Evolutionary conservation across 35 echinoderm and acorn worm species (phyloP).

Genomic region (Holothuria glaberrima): DNA sequence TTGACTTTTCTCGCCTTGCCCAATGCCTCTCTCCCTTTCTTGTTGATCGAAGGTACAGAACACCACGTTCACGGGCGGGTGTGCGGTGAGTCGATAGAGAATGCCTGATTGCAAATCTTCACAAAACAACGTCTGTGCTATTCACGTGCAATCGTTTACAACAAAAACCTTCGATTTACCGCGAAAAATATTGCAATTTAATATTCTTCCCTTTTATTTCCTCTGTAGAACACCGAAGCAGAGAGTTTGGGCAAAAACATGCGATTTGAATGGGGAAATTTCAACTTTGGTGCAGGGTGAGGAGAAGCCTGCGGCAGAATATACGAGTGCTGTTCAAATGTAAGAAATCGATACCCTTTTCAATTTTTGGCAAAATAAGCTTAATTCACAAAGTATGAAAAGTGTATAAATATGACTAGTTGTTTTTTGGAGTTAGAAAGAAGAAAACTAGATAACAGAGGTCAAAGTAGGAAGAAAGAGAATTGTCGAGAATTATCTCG

Average conservation of each 20-base stretch:
- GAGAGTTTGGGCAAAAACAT: conserved; percentile 1
- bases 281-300: not conserved
- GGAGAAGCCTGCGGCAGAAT: conserved; percentile 19
- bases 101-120: too few species aligned
- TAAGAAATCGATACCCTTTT: conserved; percentile 42
- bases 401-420: conserved; percentile 43
- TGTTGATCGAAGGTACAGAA: too few species aligned
- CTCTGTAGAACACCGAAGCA: not conserved
- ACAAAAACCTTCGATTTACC: conserved; percentile 12
- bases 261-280: not conserved
- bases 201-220: not conserved
- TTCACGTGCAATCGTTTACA: conserved; percentile 45
- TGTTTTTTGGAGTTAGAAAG: conserved; percentile 28
- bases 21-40: too few species aligned
- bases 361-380: conserved; percentile 44
- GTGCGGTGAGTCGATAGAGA: too few species aligned
- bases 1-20: conserved; percentile 56
- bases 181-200: conserved; percentile 48
- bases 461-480: too few species aligned
- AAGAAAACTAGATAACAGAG: too few species aligned
- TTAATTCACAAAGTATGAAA: conserved; percentile 33
- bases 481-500: too few species aligned
- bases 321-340: not conserved
- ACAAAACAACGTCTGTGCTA: not conserved
- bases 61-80: too few species aligned